These are phyloP conservation scores for Yponomeuta sedellus DNA, from an alignment of 2,888 invertebrate genomes.

Conservation along the genomic window DNA sequence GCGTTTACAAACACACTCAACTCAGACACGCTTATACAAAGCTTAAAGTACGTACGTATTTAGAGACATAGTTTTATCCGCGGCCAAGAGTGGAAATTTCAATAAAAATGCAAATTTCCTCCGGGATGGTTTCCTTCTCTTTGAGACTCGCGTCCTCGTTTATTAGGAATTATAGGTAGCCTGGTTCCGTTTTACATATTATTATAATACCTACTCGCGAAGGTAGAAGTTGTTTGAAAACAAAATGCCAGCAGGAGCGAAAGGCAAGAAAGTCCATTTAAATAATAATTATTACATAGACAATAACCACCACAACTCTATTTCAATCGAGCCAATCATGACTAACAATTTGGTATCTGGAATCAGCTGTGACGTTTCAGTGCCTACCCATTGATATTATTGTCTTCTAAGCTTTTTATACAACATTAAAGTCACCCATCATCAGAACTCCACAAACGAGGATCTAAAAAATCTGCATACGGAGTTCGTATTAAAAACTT, in stretches of 20 bases:
- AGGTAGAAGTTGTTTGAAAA: neutral
- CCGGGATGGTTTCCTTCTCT: slow-evolving; percentile 47
- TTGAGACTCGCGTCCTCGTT: slow-evolving; percentile 44
- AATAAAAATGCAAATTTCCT: slow-evolving; percentile 74
- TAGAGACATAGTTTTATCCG: slow-evolving; percentile 66
- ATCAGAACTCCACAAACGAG: slow-evolving; percentile 8
- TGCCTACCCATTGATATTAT: too few relatives aligned
- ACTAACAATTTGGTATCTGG: neutral
- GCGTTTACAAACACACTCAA: slow-evolving; percentile 29
- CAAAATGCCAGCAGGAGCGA: neutral
- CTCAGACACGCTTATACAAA: slow-evolving; percentile 44
- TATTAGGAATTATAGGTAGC: slow-evolving; percentile 32
- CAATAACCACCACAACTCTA: slow-evolving; percentile 1
- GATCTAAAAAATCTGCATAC: slow-evolving; percentile 45
- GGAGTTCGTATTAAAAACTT: slow-evolving; percentile 63
- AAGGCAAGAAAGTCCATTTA: neutral
- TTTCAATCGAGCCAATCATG: neutral
- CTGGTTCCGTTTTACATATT: neutral
- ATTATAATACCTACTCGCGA: neutral
- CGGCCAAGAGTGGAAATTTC: slow-evolving; percentile 69
- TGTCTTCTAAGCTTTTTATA: too few relatives aligned
- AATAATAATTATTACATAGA: neutral
- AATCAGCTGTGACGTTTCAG: neutral
- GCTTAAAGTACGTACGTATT: slow-evolving; percentile 56
- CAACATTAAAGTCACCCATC: neutral